phyloP scores from a whole-genome alignment of 2,888 invertebrate species.

The Dicyrtomina minuta region DNA sequence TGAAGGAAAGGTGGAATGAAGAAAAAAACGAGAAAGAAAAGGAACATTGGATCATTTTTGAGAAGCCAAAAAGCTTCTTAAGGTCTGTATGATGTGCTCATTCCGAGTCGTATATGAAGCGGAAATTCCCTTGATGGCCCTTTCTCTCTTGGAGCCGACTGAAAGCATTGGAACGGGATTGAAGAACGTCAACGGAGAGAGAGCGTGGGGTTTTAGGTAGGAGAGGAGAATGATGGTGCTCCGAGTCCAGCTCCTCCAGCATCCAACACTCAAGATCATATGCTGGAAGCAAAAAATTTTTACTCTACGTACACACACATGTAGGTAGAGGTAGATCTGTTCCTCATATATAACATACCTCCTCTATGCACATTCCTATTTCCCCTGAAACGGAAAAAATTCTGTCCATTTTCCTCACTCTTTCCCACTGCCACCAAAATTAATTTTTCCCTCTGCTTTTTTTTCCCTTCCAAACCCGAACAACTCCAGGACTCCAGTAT shows the following conservation, averaged over 20 bases:
- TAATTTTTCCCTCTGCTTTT: conserved; percentile 35
- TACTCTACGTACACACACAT: no score
- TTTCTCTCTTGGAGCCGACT: conserved; percentile 33
- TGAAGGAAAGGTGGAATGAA: background rate
- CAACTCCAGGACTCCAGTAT: no score
- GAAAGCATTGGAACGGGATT: no score
- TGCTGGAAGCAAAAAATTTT: no score
- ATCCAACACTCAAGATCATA: no score
- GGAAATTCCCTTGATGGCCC: conserved; percentile 45
- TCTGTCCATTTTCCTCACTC: background rate
- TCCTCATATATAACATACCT: conserved; percentile 5
- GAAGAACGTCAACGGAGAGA: no score
- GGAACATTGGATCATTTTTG: conserved; percentile 10
- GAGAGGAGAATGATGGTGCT: no score
- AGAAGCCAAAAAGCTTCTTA: conserved; percentile 36
- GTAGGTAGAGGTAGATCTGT: no score
- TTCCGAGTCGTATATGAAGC: conserved; percentile 41
- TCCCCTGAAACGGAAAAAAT: conserved; percentile 11
- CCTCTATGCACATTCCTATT: conserved; percentile 4
- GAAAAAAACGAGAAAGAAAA: background rate
- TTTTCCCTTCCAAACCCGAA: conserved; percentile 14
- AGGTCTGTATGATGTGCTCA: conserved; percentile 39
- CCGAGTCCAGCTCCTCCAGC: no score
- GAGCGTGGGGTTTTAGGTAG: no score
- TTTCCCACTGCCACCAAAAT: conserved; percentile 37